Conservation (phyloP, 2,113 vertebrate genomes). For the Triplophysa tibetana region DNA sequence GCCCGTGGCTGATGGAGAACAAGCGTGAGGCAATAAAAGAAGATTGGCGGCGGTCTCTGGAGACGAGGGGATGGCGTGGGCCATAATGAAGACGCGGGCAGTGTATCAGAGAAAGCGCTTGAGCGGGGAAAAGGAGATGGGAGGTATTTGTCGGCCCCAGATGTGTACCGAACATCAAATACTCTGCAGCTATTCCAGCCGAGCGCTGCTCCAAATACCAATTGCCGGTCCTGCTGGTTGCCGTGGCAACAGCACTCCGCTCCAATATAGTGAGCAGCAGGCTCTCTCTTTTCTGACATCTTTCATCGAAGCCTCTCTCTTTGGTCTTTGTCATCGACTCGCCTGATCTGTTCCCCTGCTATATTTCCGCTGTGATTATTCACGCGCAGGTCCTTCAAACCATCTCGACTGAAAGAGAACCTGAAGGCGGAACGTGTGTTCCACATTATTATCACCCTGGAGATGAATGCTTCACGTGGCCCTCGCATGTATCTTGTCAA, state of each 20-base stretch:
- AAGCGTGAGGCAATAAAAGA: constrained; percentile 33
- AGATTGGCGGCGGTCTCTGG: constrained; percentile 32
- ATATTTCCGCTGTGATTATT: background rate
- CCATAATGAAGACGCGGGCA: constrained; percentile 31
- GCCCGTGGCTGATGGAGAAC: constrained; percentile 19
- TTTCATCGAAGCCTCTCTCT: constrained; percentile 27
- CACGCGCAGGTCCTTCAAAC: background rate
- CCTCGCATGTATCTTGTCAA: too few relatives aligned
- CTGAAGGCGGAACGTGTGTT: background rate
- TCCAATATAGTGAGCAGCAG: constrained; percentile 70
- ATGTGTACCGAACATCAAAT: constrained; percentile 77
- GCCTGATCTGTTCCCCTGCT: constrained; percentile 22
- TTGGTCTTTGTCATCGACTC: constrained; percentile 39
- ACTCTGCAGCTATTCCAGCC: constrained; percentile 76
- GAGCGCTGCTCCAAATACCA: constrained; percentile 77
- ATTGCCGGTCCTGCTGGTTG: constrained; percentile 70
- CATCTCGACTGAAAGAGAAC: background rate
- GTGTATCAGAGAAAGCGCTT: constrained; percentile 33
- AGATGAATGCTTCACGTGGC: too few relatives aligned
- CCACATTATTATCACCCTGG: background rate
- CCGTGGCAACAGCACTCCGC: constrained; percentile 77
- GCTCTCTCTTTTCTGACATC: constrained; percentile 48
- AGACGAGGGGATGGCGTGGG: constrained; percentile 19
- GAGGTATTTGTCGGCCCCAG: constrained; percentile 74
- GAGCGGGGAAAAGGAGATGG: constrained; percentile 43